Percentiles rank a stretch among this genome's conserved stretches.
phyloP scores from a whole-genome alignment of 2,113 vertebrate species.

The Shinisaurus crocodilurus region DNA sequence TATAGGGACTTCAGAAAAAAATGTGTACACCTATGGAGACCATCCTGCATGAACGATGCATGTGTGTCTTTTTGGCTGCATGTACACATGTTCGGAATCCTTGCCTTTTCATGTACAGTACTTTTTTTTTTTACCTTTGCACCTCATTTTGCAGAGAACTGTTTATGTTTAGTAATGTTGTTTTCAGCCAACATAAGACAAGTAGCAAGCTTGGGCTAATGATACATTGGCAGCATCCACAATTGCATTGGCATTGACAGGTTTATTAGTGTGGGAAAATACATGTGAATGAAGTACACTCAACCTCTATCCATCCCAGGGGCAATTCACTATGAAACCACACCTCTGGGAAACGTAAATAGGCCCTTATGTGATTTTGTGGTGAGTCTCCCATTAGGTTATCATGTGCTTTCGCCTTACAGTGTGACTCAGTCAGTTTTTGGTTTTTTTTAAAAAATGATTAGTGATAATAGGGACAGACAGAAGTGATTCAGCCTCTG shows the following conservation, averaged over 20 bases:
- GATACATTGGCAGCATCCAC: fast-evolving
- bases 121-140: background rate
- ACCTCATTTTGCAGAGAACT: background rate
- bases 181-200: fast-evolving
- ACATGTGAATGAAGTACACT: background rate
- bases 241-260: background rate
- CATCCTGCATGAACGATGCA: background rate
- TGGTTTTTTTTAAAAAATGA: background rate
- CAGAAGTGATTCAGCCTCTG: background rate
- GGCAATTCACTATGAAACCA: background rate
- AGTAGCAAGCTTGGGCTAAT: background rate
- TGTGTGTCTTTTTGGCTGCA: background rate
- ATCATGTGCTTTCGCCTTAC: background rate
- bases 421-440: background rate
- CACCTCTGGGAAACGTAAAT: background rate
- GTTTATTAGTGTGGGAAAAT: background rate
- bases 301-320: background rate
- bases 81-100: background rate
- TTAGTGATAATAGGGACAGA: background rate
- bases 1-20: background rate
- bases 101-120: fast-evolving
- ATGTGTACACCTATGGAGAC: background rate
- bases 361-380: background rate
- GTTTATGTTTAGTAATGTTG: fast-evolving
- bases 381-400: background rate